A percentile compares a stretch with the other conserved stretches of the same genome.
Conservation (phyloP, 2,797 vertebrate genomes). For the Forpus xanthops region DNA sequence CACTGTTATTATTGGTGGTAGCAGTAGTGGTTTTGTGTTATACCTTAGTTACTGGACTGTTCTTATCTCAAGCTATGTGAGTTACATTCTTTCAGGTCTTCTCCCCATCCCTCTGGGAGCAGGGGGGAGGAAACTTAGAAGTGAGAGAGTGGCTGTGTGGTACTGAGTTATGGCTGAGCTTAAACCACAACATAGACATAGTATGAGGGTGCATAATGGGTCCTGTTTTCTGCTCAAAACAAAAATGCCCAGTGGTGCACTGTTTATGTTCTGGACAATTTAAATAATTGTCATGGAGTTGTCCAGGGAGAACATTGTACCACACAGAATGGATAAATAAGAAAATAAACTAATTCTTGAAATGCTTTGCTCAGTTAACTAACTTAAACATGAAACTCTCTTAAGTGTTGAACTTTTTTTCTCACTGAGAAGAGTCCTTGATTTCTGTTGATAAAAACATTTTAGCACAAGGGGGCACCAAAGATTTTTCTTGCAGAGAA, state of each 20-base stretch:
- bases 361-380: not conserved
- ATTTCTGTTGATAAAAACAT: not conserved
- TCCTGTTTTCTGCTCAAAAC: not conserved
- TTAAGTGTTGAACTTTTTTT: not conserved
- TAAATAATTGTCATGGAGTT: not conserved
- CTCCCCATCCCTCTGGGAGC: no score
- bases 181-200: not conserved
- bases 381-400: not conserved
- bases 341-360: not conserved
- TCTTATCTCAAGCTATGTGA: no score
- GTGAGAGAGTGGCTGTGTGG: no score
- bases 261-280: not conserved
- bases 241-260: not conserved
- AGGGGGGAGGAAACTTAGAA: no score
- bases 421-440: not conserved
- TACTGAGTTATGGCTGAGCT: no score
- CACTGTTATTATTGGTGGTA: no score
- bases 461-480: constrained; percentile 57
- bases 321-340: not conserved
- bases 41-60: no score
- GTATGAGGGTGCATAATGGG: not conserved
- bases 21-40: no score
- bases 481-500: constrained; percentile 18
- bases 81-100: no score
- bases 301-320: not conserved